These are phyloP conservation scores for Aegotheles bennettii DNA, from an alignment of 2,113 vertebrate species.

Conservation along the genomic window DNA sequence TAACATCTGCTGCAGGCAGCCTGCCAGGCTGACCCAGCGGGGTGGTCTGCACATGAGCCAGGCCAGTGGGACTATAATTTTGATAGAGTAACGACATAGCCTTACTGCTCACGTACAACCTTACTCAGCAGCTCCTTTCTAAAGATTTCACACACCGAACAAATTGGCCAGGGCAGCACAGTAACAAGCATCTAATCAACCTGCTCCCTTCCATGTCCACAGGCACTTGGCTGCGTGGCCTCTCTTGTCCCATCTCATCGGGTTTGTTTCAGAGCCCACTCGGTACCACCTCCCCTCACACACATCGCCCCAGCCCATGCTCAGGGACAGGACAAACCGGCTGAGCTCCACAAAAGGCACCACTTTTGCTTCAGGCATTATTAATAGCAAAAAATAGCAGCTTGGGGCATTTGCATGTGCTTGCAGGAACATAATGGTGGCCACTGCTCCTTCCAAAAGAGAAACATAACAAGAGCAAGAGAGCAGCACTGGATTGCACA, in stretches of 20 bases:
- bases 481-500: neutral
- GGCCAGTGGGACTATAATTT: neutral
- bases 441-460: neutral
- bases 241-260: neutral
- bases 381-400: rapidly evolving
- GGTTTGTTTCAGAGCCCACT: neutral
- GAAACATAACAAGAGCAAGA: rapidly evolving
- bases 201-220: neutral
- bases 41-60: neutral
- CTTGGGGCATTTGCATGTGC: rapidly evolving
- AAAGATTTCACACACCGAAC: neutral
- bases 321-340: rapidly evolving
- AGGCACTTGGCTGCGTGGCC: neutral
- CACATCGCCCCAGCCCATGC: neutral
- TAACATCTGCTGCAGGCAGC: neutral
- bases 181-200: neutral
- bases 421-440: rapidly evolving
- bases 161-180: neutral
- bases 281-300: neutral
- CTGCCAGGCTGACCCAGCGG: neutral
- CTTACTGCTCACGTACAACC: neutral
- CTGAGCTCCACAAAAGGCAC: neutral
- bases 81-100: neutral
- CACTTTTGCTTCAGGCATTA: neutral
- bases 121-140: neutral